Percentiles rank a stretch among this genome's conserved stretches.
Evolutionary conservation across 2,113 vertebrate species (phyloP).

Genomic region (Nansenia antarctica): DNA sequence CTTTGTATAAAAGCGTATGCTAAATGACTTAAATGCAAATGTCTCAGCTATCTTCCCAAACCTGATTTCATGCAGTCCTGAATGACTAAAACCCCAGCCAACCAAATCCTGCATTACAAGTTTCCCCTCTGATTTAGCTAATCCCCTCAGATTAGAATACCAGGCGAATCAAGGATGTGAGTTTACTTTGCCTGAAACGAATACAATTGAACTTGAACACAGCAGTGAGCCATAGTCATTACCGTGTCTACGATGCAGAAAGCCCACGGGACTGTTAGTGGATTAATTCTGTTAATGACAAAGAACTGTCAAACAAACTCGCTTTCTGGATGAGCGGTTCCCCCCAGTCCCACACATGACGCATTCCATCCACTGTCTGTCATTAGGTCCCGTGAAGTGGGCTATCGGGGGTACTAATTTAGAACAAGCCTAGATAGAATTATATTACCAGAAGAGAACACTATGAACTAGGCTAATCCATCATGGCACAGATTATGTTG

Average conservation of each 20-base stretch:
- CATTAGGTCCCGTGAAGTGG: no score
- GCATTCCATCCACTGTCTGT: neutral
- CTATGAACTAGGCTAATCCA: no score
- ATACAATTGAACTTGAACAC: neutral
- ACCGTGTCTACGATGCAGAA: slow-evolving; percentile 49
- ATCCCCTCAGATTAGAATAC: no score
- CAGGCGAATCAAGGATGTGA: neutral
- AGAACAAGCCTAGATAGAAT: no score
- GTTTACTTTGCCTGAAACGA: neutral
- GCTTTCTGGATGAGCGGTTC: slow-evolving; percentile 48
- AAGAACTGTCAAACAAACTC: slow-evolving; percentile 59
- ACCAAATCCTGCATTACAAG: neutral
- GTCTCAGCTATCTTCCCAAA: no score
- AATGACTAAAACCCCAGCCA: neutral
- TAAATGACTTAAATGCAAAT: no score
- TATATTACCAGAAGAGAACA: no score
- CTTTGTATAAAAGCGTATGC: no score
- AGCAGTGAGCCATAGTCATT: slow-evolving; percentile 42
- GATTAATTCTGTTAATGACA: slow-evolving; percentile 47
- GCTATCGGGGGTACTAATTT: no score
- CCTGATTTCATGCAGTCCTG: neutral
- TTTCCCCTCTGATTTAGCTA: neutral
- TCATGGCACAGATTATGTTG: no score
- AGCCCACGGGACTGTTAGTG: slow-evolving; percentile 3
- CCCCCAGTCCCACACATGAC: neutral